A percentile compares a stretch with the other conserved stretches of the same genome.
phyloP scores from a whole-genome alignment of 2,888 invertebrate genomes.

The Scaptomyza reducta region DNA sequence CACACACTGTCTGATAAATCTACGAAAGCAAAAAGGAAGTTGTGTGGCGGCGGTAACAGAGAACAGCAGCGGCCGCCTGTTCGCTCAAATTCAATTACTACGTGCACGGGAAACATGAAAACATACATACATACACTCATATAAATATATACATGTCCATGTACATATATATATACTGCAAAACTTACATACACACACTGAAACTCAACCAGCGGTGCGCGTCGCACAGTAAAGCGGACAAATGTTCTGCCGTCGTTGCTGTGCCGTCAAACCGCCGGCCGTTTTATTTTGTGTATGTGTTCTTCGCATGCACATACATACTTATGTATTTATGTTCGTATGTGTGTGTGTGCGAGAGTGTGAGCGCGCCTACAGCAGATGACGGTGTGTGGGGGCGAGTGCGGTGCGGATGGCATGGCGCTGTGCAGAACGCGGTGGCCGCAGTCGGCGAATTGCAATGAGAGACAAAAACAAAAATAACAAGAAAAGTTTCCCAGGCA shows the following conservation, averaged over 20 bases:
- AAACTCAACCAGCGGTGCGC: conserved; percentile 50
- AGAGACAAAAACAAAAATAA: conserved; percentile 65
- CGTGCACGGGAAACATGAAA: conserved; percentile 54
- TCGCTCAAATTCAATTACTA: conserved; percentile 65
- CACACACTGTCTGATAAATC: conserved; percentile 11
- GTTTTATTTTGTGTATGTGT: conserved; percentile 42
- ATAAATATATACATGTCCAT: conserved; percentile 9
- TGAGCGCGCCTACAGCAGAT: conserved; percentile 54
- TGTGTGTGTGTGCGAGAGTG: conserved; percentile 43
- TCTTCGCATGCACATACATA: conserved; percentile 15
- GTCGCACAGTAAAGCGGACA: conserved; percentile 65
- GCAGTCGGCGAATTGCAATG: conserved; percentile 74
- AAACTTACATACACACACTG: conserved; percentile 30
- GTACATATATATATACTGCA: conserved; percentile 27
- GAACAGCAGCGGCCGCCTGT: conserved; percentile 52
- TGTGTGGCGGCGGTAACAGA: conserved; percentile 39
- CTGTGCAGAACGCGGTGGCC: conserved; percentile 61
- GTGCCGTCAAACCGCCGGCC: conserved; percentile 69
- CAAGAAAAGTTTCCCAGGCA: conserved; percentile 14
- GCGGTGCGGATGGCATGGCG: conserved; percentile 40
- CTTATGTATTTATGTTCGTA: conserved; percentile 12
- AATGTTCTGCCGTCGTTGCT: conserved; percentile 59
- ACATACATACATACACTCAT: conserved; percentile 17
- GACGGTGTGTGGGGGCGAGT: conserved; percentile 32
- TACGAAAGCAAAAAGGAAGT: conserved; percentile 56